Evolutionary conservation across 2,797 vertebrate genomes (phyloP).

Genomic region (Galaxias olidus): DNA sequence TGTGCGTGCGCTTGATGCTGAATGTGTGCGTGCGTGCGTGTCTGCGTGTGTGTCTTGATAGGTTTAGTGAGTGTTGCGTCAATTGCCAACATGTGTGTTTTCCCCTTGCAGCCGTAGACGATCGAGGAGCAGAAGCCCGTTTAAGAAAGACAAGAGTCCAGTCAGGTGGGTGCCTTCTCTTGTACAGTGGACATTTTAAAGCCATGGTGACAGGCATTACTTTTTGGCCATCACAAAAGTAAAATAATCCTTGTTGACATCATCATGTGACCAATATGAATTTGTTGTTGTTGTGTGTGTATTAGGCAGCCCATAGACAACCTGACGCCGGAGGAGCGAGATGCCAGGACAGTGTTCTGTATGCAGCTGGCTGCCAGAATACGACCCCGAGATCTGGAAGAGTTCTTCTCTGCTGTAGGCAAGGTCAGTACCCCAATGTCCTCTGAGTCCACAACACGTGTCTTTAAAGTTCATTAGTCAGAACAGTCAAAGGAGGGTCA

Average conservation of each 20-base stretch:
- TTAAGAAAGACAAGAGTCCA: slow-evolving; percentile 92
- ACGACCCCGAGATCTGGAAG: slow-evolving; percentile 91
- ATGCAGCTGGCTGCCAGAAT: slow-evolving; percentile 97
- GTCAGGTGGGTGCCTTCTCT: slow-evolving; percentile 75
- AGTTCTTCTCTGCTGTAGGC: slow-evolving; percentile 97
- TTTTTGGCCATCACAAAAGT: too few species aligned
- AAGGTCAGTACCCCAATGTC: slow-evolving; percentile 73
- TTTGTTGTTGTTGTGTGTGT: background rate
- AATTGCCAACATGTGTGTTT: slow-evolving; percentile 7
- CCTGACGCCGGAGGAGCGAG: slow-evolving; percentile 93
- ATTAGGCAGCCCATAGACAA: slow-evolving; percentile 90
- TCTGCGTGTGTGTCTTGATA: too few species aligned
- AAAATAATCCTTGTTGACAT: too few species aligned
- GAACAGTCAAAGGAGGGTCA: background rate
- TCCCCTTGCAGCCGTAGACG: slow-evolving; percentile 73
- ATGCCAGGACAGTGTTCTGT: slow-evolving; percentile 94
- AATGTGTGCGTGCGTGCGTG: background rate
- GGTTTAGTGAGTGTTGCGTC: background rate
- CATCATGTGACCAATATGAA: too few species aligned
- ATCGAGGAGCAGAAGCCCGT: slow-evolving; percentile 92
- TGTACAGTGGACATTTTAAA: too few species aligned
- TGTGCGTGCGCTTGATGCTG: slow-evolving; percentile 8
- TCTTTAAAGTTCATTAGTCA: background rate
- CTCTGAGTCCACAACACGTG: background rate
- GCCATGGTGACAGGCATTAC: too few species aligned